Conservation (phyloP, 2,113 vertebrate genomes). For the Bambusicola thoracicus region DNA sequence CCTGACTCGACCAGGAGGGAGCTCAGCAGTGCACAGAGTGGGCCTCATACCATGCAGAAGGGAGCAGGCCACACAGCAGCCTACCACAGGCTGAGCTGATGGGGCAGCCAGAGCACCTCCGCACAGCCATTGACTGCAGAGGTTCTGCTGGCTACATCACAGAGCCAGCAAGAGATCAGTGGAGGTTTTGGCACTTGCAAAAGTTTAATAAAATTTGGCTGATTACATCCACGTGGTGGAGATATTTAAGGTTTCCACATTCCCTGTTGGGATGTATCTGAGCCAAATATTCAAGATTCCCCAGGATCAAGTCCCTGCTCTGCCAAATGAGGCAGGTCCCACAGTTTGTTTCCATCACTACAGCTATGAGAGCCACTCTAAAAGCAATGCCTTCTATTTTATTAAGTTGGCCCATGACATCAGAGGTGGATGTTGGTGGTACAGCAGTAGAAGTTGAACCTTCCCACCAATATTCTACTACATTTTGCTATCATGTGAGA, state of each 20-base stretch:
- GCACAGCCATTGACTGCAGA: too few species aligned
- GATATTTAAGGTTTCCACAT: neutral
- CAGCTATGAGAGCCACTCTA: neutral
- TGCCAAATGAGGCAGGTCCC: fast-evolving
- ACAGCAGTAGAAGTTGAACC: too few species aligned
- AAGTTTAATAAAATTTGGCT: neutral
- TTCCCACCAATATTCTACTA: too few species aligned
- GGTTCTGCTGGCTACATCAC: too few species aligned
- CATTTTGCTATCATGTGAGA: too few species aligned
- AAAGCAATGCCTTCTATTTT: too few species aligned
- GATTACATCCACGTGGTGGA: neutral
- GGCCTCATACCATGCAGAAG: neutral
- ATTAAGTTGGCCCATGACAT: too few species aligned
- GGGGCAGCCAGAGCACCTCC: too few species aligned
- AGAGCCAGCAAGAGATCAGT: neutral
- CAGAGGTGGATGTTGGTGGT: too few species aligned
- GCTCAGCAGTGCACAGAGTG: neutral
- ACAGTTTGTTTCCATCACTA: neutral
- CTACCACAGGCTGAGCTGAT: neutral
- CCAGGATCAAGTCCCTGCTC: neutral
- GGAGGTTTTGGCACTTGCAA: neutral
- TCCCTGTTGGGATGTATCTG: neutral
- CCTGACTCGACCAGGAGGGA: neutral
- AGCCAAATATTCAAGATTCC: neutral
- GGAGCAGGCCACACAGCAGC: neutral